Evolutionary conservation across 2,888 invertebrate species (phyloP), one percentile per base, ranked within the genome.

Genomic region (Hypselothyrea guttata): DNA sequence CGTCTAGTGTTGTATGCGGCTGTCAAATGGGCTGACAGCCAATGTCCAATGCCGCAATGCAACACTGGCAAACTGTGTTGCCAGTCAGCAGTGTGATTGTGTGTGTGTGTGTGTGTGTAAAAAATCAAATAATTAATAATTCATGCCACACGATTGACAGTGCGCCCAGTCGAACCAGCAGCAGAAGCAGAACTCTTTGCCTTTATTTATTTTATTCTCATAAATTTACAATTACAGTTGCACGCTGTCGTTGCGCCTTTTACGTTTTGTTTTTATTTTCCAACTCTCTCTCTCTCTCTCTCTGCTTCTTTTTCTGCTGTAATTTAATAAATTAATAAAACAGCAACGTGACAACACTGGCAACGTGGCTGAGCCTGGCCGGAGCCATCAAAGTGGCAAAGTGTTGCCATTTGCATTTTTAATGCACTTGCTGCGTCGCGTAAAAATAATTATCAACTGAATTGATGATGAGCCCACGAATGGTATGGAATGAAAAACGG

Each of bases 321-420:
- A 85, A 82, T 82, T 82, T 82, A 85, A 82, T 82, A 82, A 82
- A 82, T 86, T 86, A 86, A 82, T 82, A 82, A 86, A 82, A 82
- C 84, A 83, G 70, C 72, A 85, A 82, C 86, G 86, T 79, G 84
- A 86, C 78, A 79, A 84, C 75, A 75, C 68, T 70, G 82, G 69
- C 81, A 62, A 71, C 58, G n/a, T 41, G 30, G 38, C 72, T 15
- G 7, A 4, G 22, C 13, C 33, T 35, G 22, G 3, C 8, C 15
- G 40, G 38, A 18, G 57, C 63, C 79, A 86, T 86, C 81, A 81
- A 87, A 87, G 84, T 86, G 87, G 87, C 86, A 81, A 87, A 87
- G 85, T 87, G 87, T 86, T 86, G 86, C 86, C 86, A 85, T 86
- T 86, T 85, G 84, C 86, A 87, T 85, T 87, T 85, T 85, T 85